These are phyloP conservation scores for Hydrotaea diabolus DNA, from an alignment of 2,888 invertebrate genomes.

Conservation along the genomic window DNA sequence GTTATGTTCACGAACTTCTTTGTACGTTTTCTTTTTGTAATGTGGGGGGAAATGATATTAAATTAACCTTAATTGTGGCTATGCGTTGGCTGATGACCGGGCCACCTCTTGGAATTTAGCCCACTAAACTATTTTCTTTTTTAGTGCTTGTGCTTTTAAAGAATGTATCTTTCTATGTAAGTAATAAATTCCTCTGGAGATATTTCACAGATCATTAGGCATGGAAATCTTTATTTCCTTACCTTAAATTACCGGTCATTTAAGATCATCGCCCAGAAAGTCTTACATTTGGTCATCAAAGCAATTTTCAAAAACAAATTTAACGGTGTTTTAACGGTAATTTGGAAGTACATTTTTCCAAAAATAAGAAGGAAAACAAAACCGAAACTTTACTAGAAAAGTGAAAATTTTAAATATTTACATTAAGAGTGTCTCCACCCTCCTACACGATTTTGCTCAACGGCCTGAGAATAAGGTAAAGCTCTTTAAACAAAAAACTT, in stretches of 20 bases:
- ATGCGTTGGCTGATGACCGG: constrained; percentile 32
- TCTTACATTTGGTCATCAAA: no score
- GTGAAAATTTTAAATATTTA: constrained; percentile 14
- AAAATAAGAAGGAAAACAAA: no score
- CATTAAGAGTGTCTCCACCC: not conserved
- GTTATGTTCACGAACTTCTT: not conserved
- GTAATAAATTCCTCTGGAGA: not conserved
- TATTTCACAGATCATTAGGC: not conserved
- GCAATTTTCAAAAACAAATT: not conserved
- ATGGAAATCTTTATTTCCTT: not conserved
- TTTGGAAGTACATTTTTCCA: no score
- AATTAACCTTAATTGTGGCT: constrained; percentile 70
- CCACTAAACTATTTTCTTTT: constrained; percentile 38
- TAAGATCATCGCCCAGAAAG: not conserved
- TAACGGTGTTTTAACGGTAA: constrained; percentile 37
- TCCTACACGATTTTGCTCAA: no score
- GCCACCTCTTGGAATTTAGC: constrained; percentile 15
- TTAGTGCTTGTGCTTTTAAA: no score
- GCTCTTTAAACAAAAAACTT: constrained; percentile 37
- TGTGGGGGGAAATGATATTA: constrained; percentile 67
- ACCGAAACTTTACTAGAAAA: not conserved
- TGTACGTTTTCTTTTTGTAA: constrained; percentile 34
- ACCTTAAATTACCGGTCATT: constrained; percentile 25
- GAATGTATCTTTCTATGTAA: no score
- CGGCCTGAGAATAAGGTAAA: constrained; percentile 16